Evolutionary conservation across 2,888 invertebrate species (phyloP).

Genomic region (Selenia dentaria): DNA sequence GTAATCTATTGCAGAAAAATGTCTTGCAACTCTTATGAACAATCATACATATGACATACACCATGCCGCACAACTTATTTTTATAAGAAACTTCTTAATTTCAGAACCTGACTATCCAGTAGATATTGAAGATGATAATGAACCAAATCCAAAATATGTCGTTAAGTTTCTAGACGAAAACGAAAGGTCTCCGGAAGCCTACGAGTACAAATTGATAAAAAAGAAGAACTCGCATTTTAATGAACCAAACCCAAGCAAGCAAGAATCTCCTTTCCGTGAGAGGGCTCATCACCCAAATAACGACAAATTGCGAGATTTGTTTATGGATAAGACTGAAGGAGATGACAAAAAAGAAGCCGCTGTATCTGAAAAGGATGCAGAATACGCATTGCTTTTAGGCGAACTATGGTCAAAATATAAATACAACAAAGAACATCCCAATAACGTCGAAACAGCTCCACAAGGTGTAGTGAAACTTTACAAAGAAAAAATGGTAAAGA

Average conservation of each 20-base stretch:
- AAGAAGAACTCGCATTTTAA: slow-evolving; percentile 65
- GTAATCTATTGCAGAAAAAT: too few relatives aligned
- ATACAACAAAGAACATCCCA: slow-evolving; percentile 63
- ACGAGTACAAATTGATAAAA: slow-evolving; percentile 82
- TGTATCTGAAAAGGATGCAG: slow-evolving; percentile 70
- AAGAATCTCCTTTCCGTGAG: slow-evolving; percentile 76
- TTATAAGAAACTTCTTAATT: too few relatives aligned
- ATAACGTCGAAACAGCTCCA: slow-evolving; percentile 58
- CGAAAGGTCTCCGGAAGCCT: slow-evolving; percentile 77
- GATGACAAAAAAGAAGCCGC: slow-evolving; percentile 60
- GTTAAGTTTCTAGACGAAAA: slow-evolving; percentile 67
- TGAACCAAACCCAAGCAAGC: slow-evolving; percentile 43
- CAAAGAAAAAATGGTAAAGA: slow-evolving; percentile 75
- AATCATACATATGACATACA: too few relatives aligned
- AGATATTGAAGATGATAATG: slow-evolving; percentile 68
- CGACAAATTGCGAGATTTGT: slow-evolving; percentile 68
- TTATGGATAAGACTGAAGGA: slow-evolving; percentile 61
- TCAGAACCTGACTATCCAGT: slow-evolving; percentile 68
- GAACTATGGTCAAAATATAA: slow-evolving; percentile 85
- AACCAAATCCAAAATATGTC: slow-evolving; percentile 63
- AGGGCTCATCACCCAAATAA: slow-evolving; percentile 70
- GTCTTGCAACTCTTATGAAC: too few relatives aligned
- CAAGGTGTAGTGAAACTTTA: slow-evolving; percentile 76
- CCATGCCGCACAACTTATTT: too few relatives aligned
- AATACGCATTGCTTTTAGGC: slow-evolving; percentile 81